Conservation (phyloP, 2,888 invertebrate genomes). For the Lapara coniferarum region DNA sequence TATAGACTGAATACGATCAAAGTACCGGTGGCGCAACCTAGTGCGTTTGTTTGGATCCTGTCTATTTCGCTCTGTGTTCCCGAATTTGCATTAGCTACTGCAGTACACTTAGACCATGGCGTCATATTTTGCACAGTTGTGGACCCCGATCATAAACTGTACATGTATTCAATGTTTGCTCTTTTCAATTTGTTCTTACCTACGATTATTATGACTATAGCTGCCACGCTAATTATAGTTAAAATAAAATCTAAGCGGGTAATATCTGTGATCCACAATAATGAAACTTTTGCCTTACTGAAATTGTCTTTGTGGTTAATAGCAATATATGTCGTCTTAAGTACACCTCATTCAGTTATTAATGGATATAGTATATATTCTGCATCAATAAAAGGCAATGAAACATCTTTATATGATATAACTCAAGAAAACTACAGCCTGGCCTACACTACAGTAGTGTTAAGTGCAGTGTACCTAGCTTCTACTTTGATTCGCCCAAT, state of each 20-base stretch:
- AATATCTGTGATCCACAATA: conserved; percentile 47
- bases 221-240: conserved; percentile 55
- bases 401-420: conserved; percentile 46
- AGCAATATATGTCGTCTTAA: conserved; percentile 58
- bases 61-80: conserved; percentile 84
- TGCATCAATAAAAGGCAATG: conserved; percentile 48
- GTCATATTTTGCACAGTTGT: conserved; percentile 77
- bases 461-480: conserved; percentile 60
- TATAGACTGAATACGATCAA: conserved; percentile 72
- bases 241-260: conserved; percentile 62
- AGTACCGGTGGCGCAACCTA: conserved; percentile 80
- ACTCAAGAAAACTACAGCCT: conserved; percentile 47
- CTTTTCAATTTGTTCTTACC: conserved; percentile 73
- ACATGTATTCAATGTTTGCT: conserved; percentile 69
- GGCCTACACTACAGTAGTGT: conserved; percentile 53
- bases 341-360: conserved; percentile 66
- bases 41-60: conserved; percentile 83
- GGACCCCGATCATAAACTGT: conserved; percentile 76
- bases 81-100: conserved; percentile 81
- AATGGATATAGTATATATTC: conserved; percentile 62
- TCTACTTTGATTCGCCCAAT: conserved; percentile 51
- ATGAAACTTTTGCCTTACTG: conserved; percentile 60
- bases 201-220: conserved; percentile 58
- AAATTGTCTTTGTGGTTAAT: conserved; percentile 71
- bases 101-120: conserved; percentile 64